phyloP scores from a whole-genome alignment of 2,113 vertebrate genomes.

The Kryptolebias marmoratus region DNA sequence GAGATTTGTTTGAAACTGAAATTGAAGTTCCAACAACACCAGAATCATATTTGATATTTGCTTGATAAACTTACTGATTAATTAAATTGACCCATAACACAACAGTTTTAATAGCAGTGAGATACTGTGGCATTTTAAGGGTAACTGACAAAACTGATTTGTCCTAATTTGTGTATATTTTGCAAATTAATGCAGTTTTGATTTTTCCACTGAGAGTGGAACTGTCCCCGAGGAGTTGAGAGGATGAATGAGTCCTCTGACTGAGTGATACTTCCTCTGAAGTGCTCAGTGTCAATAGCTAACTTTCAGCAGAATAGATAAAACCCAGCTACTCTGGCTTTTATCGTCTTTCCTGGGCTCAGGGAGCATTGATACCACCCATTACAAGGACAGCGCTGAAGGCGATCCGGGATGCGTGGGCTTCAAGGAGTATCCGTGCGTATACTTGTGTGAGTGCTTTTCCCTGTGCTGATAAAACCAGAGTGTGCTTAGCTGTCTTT shows the following conservation, averaged over 20 bases:
- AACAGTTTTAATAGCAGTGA: too few relatives aligned
- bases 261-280: conserved; percentile 84
- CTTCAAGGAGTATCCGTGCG: conserved; percentile 42
- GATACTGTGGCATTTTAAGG: too few relatives aligned
- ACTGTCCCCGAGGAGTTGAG: conserved; percentile 60
- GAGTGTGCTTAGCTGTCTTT: conserved; percentile 39
- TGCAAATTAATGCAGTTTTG: conserved; percentile 11
- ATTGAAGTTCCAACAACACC: too few relatives aligned
- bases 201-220: conserved; percentile 4
- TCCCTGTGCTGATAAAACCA: conserved; percentile 27
- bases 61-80: too few relatives aligned
- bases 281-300: conserved; percentile 83
- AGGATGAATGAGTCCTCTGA: conserved; percentile 62
- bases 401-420: conserved; percentile 73
- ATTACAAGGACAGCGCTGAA: conserved; percentile 79
- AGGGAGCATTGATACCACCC: conserved; percentile 75
- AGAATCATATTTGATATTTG: too few relatives aligned
- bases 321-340: conserved; percentile 72
- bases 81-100: too few relatives aligned
- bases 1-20: too few relatives aligned
- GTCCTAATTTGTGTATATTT: too few relatives aligned
- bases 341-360: conserved; percentile 73
- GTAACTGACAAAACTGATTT: too few relatives aligned
- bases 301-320: conserved; percentile 84
- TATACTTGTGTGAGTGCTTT: conserved; percentile 27